Base-by-base conservation (phyloP, 2,797 vertebrate genomes). In the Xiphorhynchus erythropygius region DNA sequence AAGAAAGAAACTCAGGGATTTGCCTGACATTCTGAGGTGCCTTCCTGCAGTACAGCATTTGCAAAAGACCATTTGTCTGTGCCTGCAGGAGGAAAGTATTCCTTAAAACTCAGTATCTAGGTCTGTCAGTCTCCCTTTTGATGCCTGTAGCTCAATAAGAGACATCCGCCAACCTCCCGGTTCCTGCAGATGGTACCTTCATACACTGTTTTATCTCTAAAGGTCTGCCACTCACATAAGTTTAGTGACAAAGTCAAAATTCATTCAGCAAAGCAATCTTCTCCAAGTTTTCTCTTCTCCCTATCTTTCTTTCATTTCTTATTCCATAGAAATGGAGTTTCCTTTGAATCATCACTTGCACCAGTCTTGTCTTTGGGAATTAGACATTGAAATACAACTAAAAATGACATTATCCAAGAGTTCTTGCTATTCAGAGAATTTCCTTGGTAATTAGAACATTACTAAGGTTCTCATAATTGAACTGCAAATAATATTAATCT, bases 221-320 rank as follows among this genome's bases (percentile, higher is more conserved):
- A 85, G 93, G 84, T 89, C 94, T 96, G 89, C 81, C 89, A 94
- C 91, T 93, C 89, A 92, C 71, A 70, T 30, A 94, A 96, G 87
- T 95, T 96, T 95, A 94, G 93, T 93, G 94, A 94, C 95, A 95
- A 93, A 95, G 84, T 95, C 93, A 95, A 92, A 96, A 96, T 80
- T 84, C 82, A 83, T 95, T 92, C 87, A 87, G 89, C 78, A 93
- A 93, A 93, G 81, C 64, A 85, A 92, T 95, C 89, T 87, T 89
- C 56, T 94, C 94, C 87, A 92, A 89, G 71, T 87, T 92, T 91
- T 92, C 68, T 63, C 50, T 69, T 91, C 86, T 81, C 53, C 27
- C 57, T 88, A 62, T 90, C 87, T 94, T 90, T 65, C 68, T 93
- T 93, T 87, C 75, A 94, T 91, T 92, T 92, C 32, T 89, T 89